Conservation (phyloP, 1,140 invertebrate genomes). For the Bradysia coprophila region DNA sequence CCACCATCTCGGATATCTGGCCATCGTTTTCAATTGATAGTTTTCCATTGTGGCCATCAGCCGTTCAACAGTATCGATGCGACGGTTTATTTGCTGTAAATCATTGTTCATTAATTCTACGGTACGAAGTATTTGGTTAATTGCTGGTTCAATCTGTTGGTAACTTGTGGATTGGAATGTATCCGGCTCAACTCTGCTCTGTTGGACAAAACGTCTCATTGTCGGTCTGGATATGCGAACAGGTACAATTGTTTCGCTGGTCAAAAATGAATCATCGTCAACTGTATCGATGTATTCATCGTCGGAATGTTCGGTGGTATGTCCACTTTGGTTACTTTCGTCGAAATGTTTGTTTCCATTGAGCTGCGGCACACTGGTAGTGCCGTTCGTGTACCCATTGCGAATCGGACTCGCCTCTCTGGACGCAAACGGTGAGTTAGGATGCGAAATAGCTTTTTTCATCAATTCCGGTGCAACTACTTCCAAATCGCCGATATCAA, state of each 20-base stretch:
- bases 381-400: too few relatives aligned
- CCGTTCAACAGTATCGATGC: slow-evolving; percentile 21
- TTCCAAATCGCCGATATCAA: slow-evolving; percentile 44
- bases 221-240: neutral
- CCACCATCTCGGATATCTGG: slow-evolving; percentile 28
- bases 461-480: slow-evolving; percentile 53
- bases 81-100: slow-evolving; percentile 22
- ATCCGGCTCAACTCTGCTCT: too few relatives aligned
- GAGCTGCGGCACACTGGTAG: too few relatives aligned
- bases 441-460: slow-evolving; percentile 41
- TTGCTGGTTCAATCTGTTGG: too few relatives aligned
- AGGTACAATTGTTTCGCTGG: neutral
- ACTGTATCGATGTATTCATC: slow-evolving; percentile 62
- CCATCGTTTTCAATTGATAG: slow-evolving; percentile 9
- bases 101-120: slow-evolving; percentile 24
- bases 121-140: slow-evolving; percentile 24
- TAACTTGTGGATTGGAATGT: too few relatives aligned
- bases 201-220: slow-evolving; percentile 1
- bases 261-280: slow-evolving; percentile 24
- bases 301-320: slow-evolving; percentile 40
- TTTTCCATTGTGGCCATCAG: slow-evolving; percentile 9
- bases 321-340: too few relatives aligned
- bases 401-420: slow-evolving; percentile 1
- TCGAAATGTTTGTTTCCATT: too few relatives aligned
- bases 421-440: slow-evolving; percentile 35